Conservation (phyloP, 2,888 invertebrate genomes). For the Anodontia alba region DNA sequence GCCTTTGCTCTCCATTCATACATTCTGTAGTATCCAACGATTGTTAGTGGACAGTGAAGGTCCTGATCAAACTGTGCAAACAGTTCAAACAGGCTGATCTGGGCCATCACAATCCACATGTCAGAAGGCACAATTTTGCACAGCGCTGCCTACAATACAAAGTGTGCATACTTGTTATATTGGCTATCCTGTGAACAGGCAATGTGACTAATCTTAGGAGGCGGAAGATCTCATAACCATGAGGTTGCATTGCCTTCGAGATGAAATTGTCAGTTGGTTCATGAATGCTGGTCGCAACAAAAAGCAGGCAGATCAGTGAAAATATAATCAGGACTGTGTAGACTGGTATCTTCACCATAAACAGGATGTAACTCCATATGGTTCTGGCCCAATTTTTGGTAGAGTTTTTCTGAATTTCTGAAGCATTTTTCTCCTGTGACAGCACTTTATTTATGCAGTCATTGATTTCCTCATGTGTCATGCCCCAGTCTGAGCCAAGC, state of each 20-base stretch:
- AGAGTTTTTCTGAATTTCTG: conserved; percentile 33
- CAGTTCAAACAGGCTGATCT: too few species aligned
- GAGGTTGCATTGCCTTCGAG: conserved; percentile 46
- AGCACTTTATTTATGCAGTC: conserved; percentile 64
- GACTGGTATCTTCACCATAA: conserved; percentile 38
- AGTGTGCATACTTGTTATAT: conserved; percentile 56
- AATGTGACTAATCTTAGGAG: conserved; percentile 57
- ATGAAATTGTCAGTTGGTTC: conserved; percentile 52
- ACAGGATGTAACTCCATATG: conserved; percentile 60
- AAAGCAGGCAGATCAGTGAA: conserved; percentile 1
- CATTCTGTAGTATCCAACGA: too few species aligned
- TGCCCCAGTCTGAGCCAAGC: conserved; percentile 67
- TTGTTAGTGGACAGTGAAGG: too few species aligned
- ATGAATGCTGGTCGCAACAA: conserved; percentile 31
- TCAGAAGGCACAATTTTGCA: too few species aligned
- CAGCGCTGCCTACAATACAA: too few species aligned
- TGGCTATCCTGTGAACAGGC: conserved; percentile 60
- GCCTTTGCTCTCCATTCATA: too few species aligned
- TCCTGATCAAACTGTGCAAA: too few species aligned
- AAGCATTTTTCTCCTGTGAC: conserved; percentile 23
- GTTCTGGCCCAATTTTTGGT: conserved; percentile 52
- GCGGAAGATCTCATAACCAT: conserved; percentile 64
- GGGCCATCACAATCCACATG: too few species aligned
- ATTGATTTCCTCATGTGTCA: conserved; percentile 66
- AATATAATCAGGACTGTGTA: conserved; percentile 33